Evolutionary conservation across 2,113 vertebrate species (phyloP).

Genomic region (Scomber colias): DNA sequence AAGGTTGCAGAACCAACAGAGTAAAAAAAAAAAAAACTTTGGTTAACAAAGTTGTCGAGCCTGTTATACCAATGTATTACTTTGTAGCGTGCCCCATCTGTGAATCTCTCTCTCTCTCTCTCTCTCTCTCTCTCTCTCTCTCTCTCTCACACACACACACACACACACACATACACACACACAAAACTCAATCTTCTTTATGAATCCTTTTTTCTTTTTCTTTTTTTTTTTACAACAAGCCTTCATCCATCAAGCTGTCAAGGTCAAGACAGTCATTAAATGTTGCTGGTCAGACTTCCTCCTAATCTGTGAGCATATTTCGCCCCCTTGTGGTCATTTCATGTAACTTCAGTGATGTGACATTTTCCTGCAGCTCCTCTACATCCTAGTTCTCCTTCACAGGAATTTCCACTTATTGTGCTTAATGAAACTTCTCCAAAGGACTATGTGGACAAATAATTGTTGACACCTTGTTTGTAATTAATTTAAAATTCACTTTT

Average conservation of each 20-base stretch:
- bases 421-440: neutral
- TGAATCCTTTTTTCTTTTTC: neutral
- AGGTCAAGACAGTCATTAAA: slow-evolving; percentile 14
- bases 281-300: neutral
- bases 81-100: neutral
- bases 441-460: neutral
- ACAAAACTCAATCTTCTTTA: slow-evolving; percentile 12
- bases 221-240: neutral
- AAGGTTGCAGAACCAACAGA: slow-evolving; percentile 51
- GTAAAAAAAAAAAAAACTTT: neutral
- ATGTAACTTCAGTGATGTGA: neutral
- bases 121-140: neutral
- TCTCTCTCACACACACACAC: neutral
- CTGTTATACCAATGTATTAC: slow-evolving; percentile 56
- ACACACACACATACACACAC: no score
- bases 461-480: neutral
- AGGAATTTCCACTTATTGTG: neutral
- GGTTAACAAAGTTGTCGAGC: slow-evolving; percentile 56
- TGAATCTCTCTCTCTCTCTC: neutral
- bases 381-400: neutral
- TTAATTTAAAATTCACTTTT: neutral
- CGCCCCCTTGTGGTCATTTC: slow-evolving; percentile 58
- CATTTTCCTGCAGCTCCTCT: no score
- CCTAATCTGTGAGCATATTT: slow-evolving; percentile 5
- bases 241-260: slow-evolving; percentile 20